Percentiles rank a stretch among this genome's conserved stretches.
These are phyloP conservation scores for Spea bombifrons DNA, from an alignment of 2,113 vertebrate genomes.

Conservation along the genomic window DNA sequence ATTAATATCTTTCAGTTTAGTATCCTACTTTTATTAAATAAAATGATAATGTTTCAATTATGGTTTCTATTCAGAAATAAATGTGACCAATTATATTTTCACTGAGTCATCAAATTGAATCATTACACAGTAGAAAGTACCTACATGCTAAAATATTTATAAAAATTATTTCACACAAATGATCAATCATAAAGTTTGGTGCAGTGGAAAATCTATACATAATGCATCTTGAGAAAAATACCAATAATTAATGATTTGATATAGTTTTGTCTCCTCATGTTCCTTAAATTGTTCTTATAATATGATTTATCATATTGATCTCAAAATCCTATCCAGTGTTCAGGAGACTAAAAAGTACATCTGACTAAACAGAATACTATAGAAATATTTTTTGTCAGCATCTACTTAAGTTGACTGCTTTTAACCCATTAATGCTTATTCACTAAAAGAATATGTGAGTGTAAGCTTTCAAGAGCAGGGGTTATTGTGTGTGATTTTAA, in stretches of 20 bases:
- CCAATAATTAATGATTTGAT: constrained; percentile 38
- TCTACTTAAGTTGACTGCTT: not conserved
- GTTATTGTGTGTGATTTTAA: too few relatives aligned
- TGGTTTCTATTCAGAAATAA: not conserved
- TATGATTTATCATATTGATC: constrained; percentile 36
- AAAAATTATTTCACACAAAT: constrained; percentile 10
- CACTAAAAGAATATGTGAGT: too few relatives aligned
- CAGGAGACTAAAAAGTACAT: constrained; percentile 13
- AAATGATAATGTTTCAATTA: not conserved
- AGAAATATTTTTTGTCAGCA: not conserved
- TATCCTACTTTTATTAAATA: not conserved
- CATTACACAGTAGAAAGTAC: not conserved
- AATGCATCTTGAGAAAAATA: constrained; percentile 33
- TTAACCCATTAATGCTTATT: too few relatives aligned
- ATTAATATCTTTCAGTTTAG: not conserved
- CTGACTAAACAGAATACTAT: not conserved
- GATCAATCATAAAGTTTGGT: constrained; percentile 6
- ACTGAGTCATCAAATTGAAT: not conserved
- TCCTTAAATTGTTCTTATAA: constrained; percentile 35
- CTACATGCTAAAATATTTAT: not conserved
- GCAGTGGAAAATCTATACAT: constrained; percentile 23
- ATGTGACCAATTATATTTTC: constrained; percentile 1
- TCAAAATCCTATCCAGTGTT: constrained; percentile 20
- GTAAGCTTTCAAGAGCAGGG: too few relatives aligned
- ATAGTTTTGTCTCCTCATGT: constrained; percentile 31